Percentiles rank a stretch among this genome's conserved stretches.
phyloP scores from a whole-genome alignment of 2,888 invertebrate genomes.

The Nemotelus pantherinus region DNA sequence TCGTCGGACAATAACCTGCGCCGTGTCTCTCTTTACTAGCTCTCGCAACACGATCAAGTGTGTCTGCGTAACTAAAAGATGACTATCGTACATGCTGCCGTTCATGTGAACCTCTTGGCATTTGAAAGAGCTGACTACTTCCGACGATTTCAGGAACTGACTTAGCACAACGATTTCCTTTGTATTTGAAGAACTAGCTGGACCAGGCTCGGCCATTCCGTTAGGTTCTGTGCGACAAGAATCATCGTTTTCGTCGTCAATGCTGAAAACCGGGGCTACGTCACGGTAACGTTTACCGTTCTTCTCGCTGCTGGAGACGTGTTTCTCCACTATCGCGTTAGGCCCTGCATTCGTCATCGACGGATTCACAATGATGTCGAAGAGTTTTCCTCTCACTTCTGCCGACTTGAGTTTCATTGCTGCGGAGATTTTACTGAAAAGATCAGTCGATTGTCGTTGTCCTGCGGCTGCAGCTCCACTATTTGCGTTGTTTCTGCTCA shows the following conservation, averaged over 20 bases:
- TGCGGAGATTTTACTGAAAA: conserved; percentile 84
- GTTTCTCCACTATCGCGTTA: conserved; percentile 71
- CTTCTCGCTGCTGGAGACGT: conserved; percentile 85
- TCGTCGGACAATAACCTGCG: conserved; percentile 86
- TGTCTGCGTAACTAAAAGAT: conserved; percentile 84
- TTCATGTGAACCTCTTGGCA: conserved; percentile 93
- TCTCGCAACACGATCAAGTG: conserved; percentile 88
- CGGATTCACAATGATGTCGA: conserved; percentile 94
- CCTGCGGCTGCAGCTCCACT: conserved; percentile 29
- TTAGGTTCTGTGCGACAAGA: conserved; percentile 54
- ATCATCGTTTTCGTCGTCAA: conserved; percentile 85
- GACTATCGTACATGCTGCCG: conserved; percentile 88
- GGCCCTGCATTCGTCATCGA: conserved; percentile 65
- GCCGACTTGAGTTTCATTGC: conserved; percentile 91
- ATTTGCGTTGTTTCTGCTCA: conserved; percentile 7
- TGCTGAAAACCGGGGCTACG: conserved; percentile 92
- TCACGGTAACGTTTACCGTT: conserved; percentile 90
- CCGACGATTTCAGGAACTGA: conserved; percentile 82
- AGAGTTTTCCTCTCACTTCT: conserved; percentile 89
- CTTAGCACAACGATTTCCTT: conserved; percentile 84
- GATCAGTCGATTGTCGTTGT: conserved; percentile 68
- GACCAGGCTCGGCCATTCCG: conserved; percentile 58
- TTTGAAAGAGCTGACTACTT: conserved; percentile 85
- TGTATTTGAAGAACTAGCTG: conserved; percentile 70
- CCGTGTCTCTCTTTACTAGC: conserved; percentile 79